These are phyloP conservation scores for Pristis pectinata DNA, from an alignment of 2,797 vertebrate genomes.

Conservation along the genomic window DNA sequence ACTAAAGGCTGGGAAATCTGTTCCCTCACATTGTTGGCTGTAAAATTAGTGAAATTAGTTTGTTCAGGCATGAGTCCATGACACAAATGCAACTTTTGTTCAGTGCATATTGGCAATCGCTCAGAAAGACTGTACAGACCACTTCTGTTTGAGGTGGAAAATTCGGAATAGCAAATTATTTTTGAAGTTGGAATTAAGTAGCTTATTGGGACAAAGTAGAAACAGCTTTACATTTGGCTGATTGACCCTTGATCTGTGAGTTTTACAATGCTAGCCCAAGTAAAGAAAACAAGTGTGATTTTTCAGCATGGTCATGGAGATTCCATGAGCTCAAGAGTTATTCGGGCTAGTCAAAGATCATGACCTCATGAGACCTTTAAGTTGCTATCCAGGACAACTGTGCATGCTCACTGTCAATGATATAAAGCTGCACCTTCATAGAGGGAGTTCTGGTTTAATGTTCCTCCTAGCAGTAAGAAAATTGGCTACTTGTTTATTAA, in stretches of 20 bases:
- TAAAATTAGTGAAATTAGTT: slow-evolving; percentile 16
- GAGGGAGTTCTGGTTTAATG: neutral
- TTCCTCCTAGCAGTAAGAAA: neutral
- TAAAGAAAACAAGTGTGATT: neutral
- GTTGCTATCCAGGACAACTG: neutral
- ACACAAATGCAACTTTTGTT: neutral
- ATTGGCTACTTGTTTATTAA: neutral
- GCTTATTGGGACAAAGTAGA: neutral
- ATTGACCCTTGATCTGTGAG: neutral
- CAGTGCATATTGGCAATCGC: neutral
- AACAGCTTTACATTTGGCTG: neutral
- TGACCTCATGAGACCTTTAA: neutral
- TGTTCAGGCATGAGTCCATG: slow-evolving; percentile 8
- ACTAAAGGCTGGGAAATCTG: slow-evolving; percentile 2
- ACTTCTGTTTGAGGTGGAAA: neutral
- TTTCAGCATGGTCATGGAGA: neutral
- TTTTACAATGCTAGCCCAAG: neutral
- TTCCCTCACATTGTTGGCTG: neutral
- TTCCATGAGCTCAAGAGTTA: neutral
- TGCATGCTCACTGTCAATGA: no score
- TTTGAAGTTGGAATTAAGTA: neutral
- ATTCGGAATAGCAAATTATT: neutral
- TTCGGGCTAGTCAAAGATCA: neutral
- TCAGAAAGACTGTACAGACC: neutral
- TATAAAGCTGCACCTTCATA: no score